Evolutionary conservation across 2,888 invertebrate species (phyloP).

Genomic region (Tryphoninae sp.): DNA sequence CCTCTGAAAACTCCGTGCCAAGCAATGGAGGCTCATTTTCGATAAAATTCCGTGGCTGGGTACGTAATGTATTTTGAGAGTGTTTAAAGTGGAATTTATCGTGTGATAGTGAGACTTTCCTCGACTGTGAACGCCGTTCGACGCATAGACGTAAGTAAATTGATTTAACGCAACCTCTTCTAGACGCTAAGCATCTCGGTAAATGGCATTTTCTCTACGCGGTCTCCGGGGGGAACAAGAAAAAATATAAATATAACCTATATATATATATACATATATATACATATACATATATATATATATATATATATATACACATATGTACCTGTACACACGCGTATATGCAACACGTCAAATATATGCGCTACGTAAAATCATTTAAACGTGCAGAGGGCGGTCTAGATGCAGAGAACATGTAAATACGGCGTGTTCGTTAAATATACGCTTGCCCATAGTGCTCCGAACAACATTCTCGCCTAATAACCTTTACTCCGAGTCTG

Average conservation of each 20-base stretch:
- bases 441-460: conserved; percentile 1
- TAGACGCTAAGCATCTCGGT: not conserved
- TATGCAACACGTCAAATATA: conserved; percentile 15
- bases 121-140: conserved; percentile 73
- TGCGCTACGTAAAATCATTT: conserved; percentile 39
- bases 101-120: conserved; percentile 77
- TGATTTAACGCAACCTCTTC: conserved; percentile 5
- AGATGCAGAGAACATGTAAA: conserved; percentile 39
- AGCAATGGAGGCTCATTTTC: conserved; percentile 79
- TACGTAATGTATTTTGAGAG: conserved; percentile 77
- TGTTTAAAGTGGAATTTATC: conserved; percentile 73
- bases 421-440: conserved; percentile 22
- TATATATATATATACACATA: conserved; percentile 50
- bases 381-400: conserved; percentile 49
- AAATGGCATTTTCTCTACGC: conserved; percentile 23
- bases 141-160: conserved; percentile 71
- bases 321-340: conserved; percentile 13
- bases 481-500: conserved; percentile 1
- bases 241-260: conserved; percentile 73
- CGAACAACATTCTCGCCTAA: conserved; percentile 13
- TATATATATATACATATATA: conserved; percentile 51
- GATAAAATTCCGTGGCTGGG: conserved; percentile 75
- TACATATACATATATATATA: not conserved
- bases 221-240: conserved; percentile 35
- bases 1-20: conserved; percentile 77